These are phyloP conservation scores for Carapus acus DNA, from an alignment of 2,797 vertebrate species.

Conservation along the genomic window DNA sequence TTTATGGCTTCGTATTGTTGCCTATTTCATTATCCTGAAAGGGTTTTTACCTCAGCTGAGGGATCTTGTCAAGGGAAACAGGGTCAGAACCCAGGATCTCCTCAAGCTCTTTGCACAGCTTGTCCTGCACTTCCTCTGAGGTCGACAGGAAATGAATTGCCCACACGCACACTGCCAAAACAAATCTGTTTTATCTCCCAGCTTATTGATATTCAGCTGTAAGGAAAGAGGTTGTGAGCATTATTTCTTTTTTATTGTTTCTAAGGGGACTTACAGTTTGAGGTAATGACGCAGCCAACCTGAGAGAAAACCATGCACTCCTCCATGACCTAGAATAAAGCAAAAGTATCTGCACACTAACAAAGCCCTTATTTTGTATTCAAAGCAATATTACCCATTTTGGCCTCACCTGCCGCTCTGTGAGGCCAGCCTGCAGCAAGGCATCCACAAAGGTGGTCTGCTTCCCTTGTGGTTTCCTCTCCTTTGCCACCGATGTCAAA, in stretches of 20 bases:
- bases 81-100: slow-evolving; percentile 80
- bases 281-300: slow-evolving; percentile 87
- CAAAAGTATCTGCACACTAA: too few species aligned
- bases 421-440: slow-evolving; percentile 82
- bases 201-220: not conserved
- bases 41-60: slow-evolving; percentile 81
- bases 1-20: too few species aligned
- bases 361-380: too few species aligned
- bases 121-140: slow-evolving; percentile 85
- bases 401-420: slow-evolving; percentile 83
- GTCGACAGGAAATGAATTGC: slow-evolving; percentile 87
- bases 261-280: slow-evolving; percentile 81
- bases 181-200: not conserved
- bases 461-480: slow-evolving; percentile 74
- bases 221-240: not conserved
- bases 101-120: slow-evolving; percentile 79
- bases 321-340: slow-evolving; percentile 81
- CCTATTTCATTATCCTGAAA: too few species aligned
- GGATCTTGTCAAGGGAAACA: slow-evolving; percentile 83
- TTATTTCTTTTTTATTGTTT: not conserved
- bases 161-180: slow-evolving; percentile 88
- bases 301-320: slow-evolving; percentile 96
- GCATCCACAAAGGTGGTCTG: slow-evolving; percentile 80
- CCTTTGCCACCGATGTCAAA: slow-evolving; percentile 80
- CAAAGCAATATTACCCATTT: not conserved